Percentiles rank a stretch among this genome's conserved stretches.
Conservation (phyloP, 2,888 invertebrate genomes). For the Trachelus stipa region DNA sequence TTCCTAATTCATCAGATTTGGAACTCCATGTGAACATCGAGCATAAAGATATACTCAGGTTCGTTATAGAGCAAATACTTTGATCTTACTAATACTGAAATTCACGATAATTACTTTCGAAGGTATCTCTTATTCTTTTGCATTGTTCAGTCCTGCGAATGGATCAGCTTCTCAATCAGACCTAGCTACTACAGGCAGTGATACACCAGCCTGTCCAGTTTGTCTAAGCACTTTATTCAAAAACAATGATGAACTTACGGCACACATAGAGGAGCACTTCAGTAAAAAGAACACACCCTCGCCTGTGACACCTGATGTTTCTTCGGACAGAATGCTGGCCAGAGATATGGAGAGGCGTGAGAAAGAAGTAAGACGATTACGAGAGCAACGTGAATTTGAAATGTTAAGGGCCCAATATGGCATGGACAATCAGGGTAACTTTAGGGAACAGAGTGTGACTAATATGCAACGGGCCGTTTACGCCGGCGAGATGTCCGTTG, state of each 20-base stretch:
- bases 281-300: slow-evolving; percentile 65
- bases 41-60: slow-evolving; percentile 84
- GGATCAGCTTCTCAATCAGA: slow-evolving; percentile 55
- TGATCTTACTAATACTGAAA: neutral
- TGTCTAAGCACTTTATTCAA: slow-evolving; percentile 65
- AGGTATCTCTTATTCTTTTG: neutral
- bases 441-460: slow-evolving; percentile 80
- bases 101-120: neutral
- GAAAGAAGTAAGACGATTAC: slow-evolving; percentile 76
- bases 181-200: slow-evolving; percentile 57
- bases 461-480: slow-evolving; percentile 87
- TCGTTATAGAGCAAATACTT: slow-evolving; percentile 46
- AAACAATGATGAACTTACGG: slow-evolving; percentile 71
- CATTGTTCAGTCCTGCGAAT: slow-evolving; percentile 55
- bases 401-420: slow-evolving; percentile 85
- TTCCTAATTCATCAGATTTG: slow-evolving; percentile 80
- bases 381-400: slow-evolving; percentile 86
- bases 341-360: slow-evolving; percentile 71
- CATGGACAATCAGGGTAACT: slow-evolving; percentile 89
- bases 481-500: slow-evolving; percentile 86
- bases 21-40: slow-evolving; percentile 89
- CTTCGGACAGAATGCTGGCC: slow-evolving; percentile 69
- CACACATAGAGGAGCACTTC: slow-evolving; percentile 88
- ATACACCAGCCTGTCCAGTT: slow-evolving; percentile 65
- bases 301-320: slow-evolving; percentile 65